Base-by-base conservation (phyloP, 2,797 vertebrate species). In the Triplophysa yarkandensis region DNA sequence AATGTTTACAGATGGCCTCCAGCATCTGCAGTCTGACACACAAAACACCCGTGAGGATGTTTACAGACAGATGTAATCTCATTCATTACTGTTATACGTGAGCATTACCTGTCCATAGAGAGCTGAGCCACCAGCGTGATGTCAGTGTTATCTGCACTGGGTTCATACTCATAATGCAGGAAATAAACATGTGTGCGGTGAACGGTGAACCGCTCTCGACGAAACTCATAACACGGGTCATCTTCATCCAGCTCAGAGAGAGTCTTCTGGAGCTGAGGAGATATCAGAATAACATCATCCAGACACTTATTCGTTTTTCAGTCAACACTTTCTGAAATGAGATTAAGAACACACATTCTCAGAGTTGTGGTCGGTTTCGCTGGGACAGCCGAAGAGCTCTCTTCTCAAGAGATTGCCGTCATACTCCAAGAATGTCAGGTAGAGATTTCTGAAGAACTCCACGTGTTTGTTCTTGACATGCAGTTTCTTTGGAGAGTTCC, bases 1-100 rank as follows among this genome's bases (percentile, higher is more conserved):
- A 99, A 90, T 99, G 98, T 81, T 98, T 98, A 87, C 97, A 99
- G 89, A 99, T 99, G 85, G 96, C 96, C 88, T 99, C 98, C 65
- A 99, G 88, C 97, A 99, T 99, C 92, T 99, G 98, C 77, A 99
- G 94, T 86, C 98, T 99, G 87, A 1, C 28, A 55, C 54, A 55
- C 36, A 44, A 44, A 44, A 44, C 6, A 44, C 39, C 11, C 13
- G 10, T 41, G 10, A 9, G 4, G 14, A 2, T 10, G 11, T 1
- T 13, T 32, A 32, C 13, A 41, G 14, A 41, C 14, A 16, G 36
- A 36, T 36, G 34, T 3, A 36, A 36, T 8, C 32, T 6, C 32
- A 34, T 34, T 34, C 32, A 34, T 34, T 34, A 7, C 2, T 0
- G 36, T 39, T 11, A 39, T 8, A 11, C 1, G 16, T 27, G 28